These are phyloP conservation scores for Siniperca chuatsi DNA, from an alignment of 2,113 vertebrate genomes.

Conservation along the genomic window DNA sequence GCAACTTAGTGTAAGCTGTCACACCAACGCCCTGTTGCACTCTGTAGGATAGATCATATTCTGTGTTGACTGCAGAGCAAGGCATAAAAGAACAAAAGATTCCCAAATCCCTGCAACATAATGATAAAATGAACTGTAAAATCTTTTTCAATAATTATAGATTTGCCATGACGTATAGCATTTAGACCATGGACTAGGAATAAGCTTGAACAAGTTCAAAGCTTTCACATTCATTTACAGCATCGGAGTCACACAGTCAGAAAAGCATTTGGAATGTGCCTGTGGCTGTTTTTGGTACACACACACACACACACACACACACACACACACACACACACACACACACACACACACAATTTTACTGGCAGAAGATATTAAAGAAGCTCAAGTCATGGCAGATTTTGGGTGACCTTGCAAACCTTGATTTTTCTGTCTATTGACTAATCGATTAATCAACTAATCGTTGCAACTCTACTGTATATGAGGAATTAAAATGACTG, in stretches of 20 bases:
- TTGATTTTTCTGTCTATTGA: no score
- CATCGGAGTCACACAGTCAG: slow-evolving; percentile 13
- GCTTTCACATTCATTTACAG: slow-evolving; percentile 4
- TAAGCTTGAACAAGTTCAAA: neutral
- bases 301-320: neutral
- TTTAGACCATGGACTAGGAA: neutral
- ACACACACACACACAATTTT: neutral
- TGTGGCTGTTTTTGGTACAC: neutral
- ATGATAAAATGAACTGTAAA: neutral
- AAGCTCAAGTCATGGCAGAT: neutral
- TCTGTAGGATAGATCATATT: slow-evolving; percentile 21
- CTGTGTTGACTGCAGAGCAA: neutral
- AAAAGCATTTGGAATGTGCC: neutral
- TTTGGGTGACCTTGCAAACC: neutral
- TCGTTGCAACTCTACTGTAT: neutral
- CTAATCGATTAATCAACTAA: no score
- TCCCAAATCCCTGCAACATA: neutral
- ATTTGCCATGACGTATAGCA: neutral
- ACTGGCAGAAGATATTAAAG: neutral
- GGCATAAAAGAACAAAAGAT: neutral
- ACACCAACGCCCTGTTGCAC: slow-evolving; percentile 47
- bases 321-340: neutral
- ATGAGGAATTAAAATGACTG: neutral
- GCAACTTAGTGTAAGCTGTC: slow-evolving; percentile 55
- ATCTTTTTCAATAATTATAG: neutral